Evolutionary conservation across 2,113 vertebrate species (phyloP).

Genomic region (Pseudopodoces humilis): DNA sequence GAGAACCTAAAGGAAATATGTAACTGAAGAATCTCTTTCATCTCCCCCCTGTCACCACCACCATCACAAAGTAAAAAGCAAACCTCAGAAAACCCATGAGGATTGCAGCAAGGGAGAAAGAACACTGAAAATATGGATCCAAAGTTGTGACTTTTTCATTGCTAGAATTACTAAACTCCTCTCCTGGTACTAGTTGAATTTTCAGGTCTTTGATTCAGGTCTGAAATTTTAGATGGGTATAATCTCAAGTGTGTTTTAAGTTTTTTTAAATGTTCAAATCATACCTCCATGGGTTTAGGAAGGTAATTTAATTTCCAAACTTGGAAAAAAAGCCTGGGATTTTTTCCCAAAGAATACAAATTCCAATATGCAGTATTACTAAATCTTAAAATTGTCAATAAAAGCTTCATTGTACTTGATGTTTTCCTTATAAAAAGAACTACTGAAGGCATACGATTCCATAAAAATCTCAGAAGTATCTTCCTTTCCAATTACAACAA

Average conservation of each 20-base stretch:
- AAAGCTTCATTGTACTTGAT: background rate
- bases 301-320: background rate
- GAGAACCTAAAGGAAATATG: background rate
- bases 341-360: background rate
- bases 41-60: background rate
- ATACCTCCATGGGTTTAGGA: background rate
- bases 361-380: background rate
- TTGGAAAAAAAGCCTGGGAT: background rate
- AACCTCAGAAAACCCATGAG: background rate
- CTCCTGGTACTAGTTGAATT: background rate
- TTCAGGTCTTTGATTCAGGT: background rate
- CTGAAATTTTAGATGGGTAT: background rate
- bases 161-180: background rate
- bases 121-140: background rate
- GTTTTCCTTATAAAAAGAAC: background rate
- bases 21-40: background rate
- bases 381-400: background rate
- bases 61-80: background rate
- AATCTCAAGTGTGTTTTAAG: background rate
- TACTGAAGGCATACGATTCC: background rate
- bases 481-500: background rate
- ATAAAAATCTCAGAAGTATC: background rate
- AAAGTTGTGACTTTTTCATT: background rate
- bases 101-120: background rate
- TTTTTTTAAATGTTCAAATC: background rate